Evolutionary conservation across 2,113 vertebrate species (phyloP).

Genomic region (Oncorhynchus tshawytscha): DNA sequence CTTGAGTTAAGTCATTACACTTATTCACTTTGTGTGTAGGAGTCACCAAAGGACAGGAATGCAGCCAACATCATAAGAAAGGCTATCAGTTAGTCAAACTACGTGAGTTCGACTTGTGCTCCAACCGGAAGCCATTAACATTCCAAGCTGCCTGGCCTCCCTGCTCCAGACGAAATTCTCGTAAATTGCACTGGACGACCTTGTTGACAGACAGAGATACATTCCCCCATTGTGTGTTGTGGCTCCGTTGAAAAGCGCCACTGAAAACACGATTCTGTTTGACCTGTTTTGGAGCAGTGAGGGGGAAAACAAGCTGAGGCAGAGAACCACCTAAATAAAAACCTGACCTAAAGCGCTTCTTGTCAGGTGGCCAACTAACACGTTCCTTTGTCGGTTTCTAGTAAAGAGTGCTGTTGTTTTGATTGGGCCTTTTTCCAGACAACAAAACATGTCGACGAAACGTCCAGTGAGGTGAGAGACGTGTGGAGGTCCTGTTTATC

Average conservation of each 20-base stretch:
- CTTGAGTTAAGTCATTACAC: neutral
- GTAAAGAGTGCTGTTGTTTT: constrained; percentile 7
- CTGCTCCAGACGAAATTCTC: constrained; percentile 48
- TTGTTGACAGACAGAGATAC: constrained; percentile 56
- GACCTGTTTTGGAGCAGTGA: constrained; percentile 37
- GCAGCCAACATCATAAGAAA: constrained; percentile 18
- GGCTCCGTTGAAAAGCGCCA: constrained; percentile 37
- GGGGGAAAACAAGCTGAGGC: constrained; percentile 42
- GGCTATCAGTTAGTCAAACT: constrained; percentile 31
- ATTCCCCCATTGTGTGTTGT: constrained; percentile 59
- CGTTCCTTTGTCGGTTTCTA: constrained; percentile 47
- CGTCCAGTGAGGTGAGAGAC: constrained; percentile 54
- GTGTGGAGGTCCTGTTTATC: constrained; percentile 46
- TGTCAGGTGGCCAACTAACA: constrained; percentile 45
- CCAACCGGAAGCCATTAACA: constrained; percentile 61
- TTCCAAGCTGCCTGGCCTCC: constrained; percentile 48
- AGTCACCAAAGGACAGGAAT: neutral
- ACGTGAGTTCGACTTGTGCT: constrained; percentile 33
- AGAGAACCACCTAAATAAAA: constrained; percentile 37
- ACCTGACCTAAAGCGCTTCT: constrained; percentile 5
- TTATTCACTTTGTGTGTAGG: neutral
- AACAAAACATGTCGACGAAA: constrained; percentile 44
- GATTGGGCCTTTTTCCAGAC: constrained; percentile 41
- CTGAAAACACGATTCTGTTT: constrained; percentile 32
- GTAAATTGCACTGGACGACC: constrained; percentile 58